Percentiles rank a stretch among this genome's conserved stretches.
Conservation (phyloP, 1,140 invertebrate species). For the Lordiphosa clarofinis region DNA sequence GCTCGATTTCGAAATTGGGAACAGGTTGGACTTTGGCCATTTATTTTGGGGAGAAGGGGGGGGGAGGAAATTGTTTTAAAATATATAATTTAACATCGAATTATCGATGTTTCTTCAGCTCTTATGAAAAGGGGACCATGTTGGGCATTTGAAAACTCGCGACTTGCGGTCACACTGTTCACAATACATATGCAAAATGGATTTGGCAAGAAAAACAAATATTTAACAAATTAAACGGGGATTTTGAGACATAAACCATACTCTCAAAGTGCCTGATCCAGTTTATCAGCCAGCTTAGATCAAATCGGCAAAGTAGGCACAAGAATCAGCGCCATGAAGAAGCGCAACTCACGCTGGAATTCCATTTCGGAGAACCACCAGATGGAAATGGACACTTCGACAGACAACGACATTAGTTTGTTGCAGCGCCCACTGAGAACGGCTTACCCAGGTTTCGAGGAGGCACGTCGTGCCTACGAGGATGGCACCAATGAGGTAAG, state of each 20-base stretch:
- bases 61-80: too few relatives aligned
- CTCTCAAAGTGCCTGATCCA: neutral
- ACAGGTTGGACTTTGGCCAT: too few relatives aligned
- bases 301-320: neutral
- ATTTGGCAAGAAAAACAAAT: conserved; percentile 15
- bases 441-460: conserved; percentile 83
- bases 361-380: conserved; percentile 41
- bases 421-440: conserved; percentile 84
- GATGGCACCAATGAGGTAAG: conserved; percentile 83
- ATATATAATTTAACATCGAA: too few relatives aligned
- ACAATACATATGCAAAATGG: neutral
- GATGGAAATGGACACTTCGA: conserved; percentile 44
- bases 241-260: conserved; percentile 1
- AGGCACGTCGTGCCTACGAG: conserved; percentile 83
- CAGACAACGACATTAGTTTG: conserved; percentile 81
- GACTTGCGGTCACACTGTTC: too few relatives aligned
- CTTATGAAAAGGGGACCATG: too few relatives aligned
- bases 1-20: too few relatives aligned
- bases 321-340: conserved; percentile 45
- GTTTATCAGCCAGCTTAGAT: neutral
- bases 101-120: too few relatives aligned
- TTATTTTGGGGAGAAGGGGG: too few relatives aligned
- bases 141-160: too few relatives aligned
- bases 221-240: conserved; percentile 8
- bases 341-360: conserved; percentile 62